Evolutionary conservation across 2,113 vertebrate genomes (phyloP).

Genomic region (Carollia perspicillata): DNA sequence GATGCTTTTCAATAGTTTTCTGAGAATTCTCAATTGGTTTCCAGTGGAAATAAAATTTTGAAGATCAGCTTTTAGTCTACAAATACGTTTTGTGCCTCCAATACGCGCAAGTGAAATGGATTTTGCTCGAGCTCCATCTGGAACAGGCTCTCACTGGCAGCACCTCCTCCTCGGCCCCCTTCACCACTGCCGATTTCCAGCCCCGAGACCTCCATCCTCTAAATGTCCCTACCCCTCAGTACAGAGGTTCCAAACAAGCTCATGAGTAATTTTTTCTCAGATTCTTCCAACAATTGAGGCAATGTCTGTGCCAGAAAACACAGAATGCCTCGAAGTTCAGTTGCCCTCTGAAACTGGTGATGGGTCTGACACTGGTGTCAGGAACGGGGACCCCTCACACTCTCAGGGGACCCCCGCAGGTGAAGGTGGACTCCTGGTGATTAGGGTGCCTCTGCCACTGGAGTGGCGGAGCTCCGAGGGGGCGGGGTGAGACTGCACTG

Average conservation of each 20-base stretch:
- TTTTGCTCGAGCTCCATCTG: neutral
- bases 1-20: neutral
- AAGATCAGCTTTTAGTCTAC: neutral
- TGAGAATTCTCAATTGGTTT: neutral
- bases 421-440: neutral
- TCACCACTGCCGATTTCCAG: neutral
- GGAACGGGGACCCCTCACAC: too few species aligned
- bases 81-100: neutral
- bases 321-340: neutral
- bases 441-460: fast-evolving
- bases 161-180: neutral
- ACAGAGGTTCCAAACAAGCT: neutral
- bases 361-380: neutral
- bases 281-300: neutral
- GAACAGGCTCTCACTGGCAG: neutral
- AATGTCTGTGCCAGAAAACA: neutral
- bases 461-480: fast-evolving
- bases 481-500: neutral
- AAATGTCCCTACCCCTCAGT: neutral
- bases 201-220: neutral
- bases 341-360: neutral
- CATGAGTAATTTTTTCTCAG: neutral
- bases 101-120: neutral
- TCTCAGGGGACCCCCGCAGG: neutral
- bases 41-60: neutral